Evolutionary conservation across 1,140 invertebrate species (phyloP).

Genomic region (Heliconius nattereri): DNA sequence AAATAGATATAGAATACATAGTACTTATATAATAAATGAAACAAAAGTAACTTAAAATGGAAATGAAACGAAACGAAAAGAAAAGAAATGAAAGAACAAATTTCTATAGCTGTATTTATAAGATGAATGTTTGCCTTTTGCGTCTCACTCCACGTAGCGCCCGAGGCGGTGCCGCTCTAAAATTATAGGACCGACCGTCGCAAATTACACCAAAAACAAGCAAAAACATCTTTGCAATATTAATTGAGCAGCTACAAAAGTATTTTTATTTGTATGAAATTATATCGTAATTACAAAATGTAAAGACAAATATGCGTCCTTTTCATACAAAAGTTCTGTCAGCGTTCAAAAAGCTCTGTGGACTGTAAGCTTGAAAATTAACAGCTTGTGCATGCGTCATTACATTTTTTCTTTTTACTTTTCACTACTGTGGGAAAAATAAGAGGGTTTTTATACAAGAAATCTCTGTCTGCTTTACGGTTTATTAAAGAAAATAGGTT

Average conservation of each 20-base stretch:
- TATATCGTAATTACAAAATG: conserved; percentile 32
- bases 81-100: conserved; percentile 17
- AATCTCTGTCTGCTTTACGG: neutral
- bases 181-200: conserved; percentile 33
- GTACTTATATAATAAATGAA: conserved; percentile 1
- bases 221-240: conserved; percentile 37
- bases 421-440: conserved; percentile 12
- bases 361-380: conserved; percentile 22
- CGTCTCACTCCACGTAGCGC: conserved; percentile 36
- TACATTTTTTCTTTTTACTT: conserved; percentile 22
- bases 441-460: neutral
- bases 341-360: conserved; percentile 16
- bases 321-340: conserved; percentile 29
- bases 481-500: conserved; percentile 15
- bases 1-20: neutral
- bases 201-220: conserved; percentile 40
- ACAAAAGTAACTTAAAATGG: conserved; percentile 10
- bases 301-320: conserved; percentile 25
- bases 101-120: conserved; percentile 18
- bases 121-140: conserved; percentile 33
- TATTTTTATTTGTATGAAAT: conserved; percentile 32
- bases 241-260: conserved; percentile 35
- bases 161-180: conserved; percentile 36
- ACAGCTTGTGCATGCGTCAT: conserved; percentile 27
- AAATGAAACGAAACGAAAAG: conserved; percentile 16